These are phyloP conservation scores for Calameuta pallipes DNA, from an alignment of 2,888 invertebrate species.

Conservation along the genomic window DNA sequence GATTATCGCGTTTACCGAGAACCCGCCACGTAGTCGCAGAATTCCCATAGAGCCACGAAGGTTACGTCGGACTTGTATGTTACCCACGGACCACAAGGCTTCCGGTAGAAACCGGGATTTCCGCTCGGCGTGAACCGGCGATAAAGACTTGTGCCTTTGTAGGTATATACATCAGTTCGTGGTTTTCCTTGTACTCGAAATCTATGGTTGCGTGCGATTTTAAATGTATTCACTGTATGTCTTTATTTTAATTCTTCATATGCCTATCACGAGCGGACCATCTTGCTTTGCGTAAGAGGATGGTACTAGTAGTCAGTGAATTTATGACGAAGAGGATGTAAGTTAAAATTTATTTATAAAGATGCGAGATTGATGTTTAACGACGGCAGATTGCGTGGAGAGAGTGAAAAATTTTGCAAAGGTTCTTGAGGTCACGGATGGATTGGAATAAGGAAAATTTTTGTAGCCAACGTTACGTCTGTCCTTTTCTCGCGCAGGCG, in stretches of 20 bases:
- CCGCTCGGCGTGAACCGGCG: slow-evolving; percentile 10
- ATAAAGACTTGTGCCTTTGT: neutral
- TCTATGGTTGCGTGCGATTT: neutral
- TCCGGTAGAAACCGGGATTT: slow-evolving; percentile 36
- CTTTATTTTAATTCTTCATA: neutral
- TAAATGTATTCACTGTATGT: neutral
- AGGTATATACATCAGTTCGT: too few species aligned
- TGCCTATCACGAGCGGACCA: neutral
- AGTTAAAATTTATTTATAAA: neutral
- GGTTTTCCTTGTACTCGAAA: neutral
- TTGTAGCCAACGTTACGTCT: too few species aligned
- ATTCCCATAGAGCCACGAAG: too few species aligned
- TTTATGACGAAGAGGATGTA: neutral
- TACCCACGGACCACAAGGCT: slow-evolving; percentile 33
- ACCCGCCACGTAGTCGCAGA: too few species aligned
- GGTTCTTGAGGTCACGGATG: neutral
- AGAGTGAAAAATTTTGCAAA: neutral
- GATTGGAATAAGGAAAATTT: too few species aligned
- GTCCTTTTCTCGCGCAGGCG: neutral
- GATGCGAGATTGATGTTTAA: neutral
- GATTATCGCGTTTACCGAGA: too few species aligned
- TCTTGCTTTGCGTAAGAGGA: slow-evolving; percentile 1
- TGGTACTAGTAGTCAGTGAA: neutral
- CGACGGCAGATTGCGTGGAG: neutral
- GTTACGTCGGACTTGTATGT: too few species aligned